Conservation (phyloP, 2,888 invertebrate genomes). For the Seladonia tumulorum region DNA sequence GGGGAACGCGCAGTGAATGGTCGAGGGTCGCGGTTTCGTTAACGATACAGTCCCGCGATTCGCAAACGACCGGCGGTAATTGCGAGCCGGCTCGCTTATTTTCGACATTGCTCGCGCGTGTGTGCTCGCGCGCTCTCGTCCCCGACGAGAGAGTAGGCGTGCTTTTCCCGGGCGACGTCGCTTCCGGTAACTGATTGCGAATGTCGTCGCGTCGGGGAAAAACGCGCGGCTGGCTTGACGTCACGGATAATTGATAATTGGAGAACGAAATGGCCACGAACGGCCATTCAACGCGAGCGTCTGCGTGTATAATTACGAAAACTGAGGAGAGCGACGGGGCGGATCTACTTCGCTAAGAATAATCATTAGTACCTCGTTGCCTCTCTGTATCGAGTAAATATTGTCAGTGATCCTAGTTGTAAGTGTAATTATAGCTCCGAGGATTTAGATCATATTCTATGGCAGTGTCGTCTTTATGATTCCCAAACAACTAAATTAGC, state of each 20-base stretch:
- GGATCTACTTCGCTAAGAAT: conserved; percentile 14
- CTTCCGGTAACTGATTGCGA: conserved; percentile 70
- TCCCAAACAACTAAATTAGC: too few species aligned
- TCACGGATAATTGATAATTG: conserved; percentile 51
- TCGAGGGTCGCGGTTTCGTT: conserved; percentile 12
- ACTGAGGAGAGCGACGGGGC: not conserved
- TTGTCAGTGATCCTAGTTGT: too few species aligned
- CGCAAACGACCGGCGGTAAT: conserved; percentile 50
- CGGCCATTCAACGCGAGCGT: not conserved
- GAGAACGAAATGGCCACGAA: conserved; percentile 31
- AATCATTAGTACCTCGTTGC: too few species aligned
- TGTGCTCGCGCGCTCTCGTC: conserved; percentile 6
- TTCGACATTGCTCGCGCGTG: conserved; percentile 29
- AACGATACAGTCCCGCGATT: conserved; percentile 18
- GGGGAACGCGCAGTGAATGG: not conserved
- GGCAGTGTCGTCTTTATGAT: too few species aligned
- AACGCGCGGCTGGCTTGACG: conserved; percentile 18
- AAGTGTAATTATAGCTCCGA: too few species aligned
- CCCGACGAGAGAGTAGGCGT: conserved; percentile 12
- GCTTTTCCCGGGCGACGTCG: conserved; percentile 49
- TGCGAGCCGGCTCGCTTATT: conserved; percentile 47
- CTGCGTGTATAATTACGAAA: conserved; percentile 19
- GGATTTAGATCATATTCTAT: too few species aligned
- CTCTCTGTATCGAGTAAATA: too few species aligned
- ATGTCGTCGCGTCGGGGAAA: conserved; percentile 48